These are phyloP conservation scores for Lycia hirtaria DNA, from an alignment of 2,888 invertebrate genomes.

Conservation along the genomic window DNA sequence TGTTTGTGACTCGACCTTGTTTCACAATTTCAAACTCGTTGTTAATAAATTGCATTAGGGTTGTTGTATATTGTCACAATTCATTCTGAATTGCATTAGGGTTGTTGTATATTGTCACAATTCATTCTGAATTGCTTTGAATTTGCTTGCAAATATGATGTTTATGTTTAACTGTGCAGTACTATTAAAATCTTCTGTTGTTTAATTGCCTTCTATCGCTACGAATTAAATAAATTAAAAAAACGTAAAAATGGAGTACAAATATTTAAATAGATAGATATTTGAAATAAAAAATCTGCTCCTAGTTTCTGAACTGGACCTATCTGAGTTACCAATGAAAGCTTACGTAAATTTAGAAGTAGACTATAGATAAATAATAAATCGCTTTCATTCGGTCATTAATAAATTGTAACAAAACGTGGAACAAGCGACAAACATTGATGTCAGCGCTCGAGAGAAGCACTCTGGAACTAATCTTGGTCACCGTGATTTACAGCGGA, in stretches of 20 bases:
- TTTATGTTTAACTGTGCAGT: too few relatives aligned
- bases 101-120: neutral
- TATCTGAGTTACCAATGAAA: too few relatives aligned
- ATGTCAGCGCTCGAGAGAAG: conserved; percentile 14
- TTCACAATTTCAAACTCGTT: conserved; percentile 5
- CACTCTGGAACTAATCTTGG: conserved; percentile 27
- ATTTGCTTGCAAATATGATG: too few relatives aligned
- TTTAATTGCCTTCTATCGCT: too few relatives aligned
- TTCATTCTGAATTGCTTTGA: neutral
- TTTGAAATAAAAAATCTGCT: too few relatives aligned
- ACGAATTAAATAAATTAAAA: too few relatives aligned
- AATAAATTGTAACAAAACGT: conserved; percentile 3
- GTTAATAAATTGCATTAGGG: neutral
- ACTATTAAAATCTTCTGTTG: too few relatives aligned
- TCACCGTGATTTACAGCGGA: conserved; percentile 36
- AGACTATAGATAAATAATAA: too few relatives aligned
- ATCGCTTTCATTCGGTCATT: neutral
- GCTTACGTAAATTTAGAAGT: too few relatives aligned
- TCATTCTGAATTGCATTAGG: neutral
- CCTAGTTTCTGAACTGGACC: too few relatives aligned
- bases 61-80: neutral
- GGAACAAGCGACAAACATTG: conserved; percentile 11
- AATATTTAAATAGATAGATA: too few relatives aligned
- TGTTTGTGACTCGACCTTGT: conserved; percentile 15
- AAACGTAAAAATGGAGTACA: too few relatives aligned